These are phyloP conservation scores for Bovichtus diacanthus DNA, from an alignment of 2,797 vertebrate species.

Conservation along the genomic window DNA sequence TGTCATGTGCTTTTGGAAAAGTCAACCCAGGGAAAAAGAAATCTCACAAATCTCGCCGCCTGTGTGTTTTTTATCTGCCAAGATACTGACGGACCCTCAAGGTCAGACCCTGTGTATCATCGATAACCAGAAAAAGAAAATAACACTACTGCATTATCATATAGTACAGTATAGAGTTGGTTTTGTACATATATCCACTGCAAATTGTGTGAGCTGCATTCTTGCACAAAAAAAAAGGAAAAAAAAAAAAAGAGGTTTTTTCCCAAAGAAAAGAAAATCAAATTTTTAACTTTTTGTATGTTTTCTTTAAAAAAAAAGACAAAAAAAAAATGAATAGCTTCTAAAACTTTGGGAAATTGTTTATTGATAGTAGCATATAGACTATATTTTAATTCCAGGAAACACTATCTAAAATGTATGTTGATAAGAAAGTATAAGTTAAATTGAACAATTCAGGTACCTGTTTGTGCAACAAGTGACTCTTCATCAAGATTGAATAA, in stretches of 20 bases:
- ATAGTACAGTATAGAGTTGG: slow-evolving; percentile 35
- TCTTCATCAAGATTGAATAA: slow-evolving; percentile 43
- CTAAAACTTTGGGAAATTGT: slow-evolving; percentile 67
- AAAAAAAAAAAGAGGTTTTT: slow-evolving; percentile 59
- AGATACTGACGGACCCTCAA: slow-evolving; percentile 51
- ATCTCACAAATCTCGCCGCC: not conserved
- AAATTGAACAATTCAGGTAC: slow-evolving; percentile 74
- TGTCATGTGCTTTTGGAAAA: slow-evolving; percentile 51
- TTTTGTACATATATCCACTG: slow-evolving; percentile 62
- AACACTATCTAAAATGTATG: slow-evolving; percentile 70
- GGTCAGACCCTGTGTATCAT: slow-evolving; percentile 79
- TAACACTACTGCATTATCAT: slow-evolving; percentile 50
- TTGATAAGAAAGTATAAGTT: slow-evolving; percentile 60
- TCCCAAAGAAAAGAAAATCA: slow-evolving; percentile 78
- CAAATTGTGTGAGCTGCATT: slow-evolving; percentile 58
- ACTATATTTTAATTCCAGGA: slow-evolving; percentile 76
- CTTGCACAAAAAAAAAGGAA: slow-evolving; percentile 74
- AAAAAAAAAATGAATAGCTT: slow-evolving; percentile 40
- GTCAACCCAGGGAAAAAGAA: slow-evolving; percentile 11
- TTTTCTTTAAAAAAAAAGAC: slow-evolving; percentile 60
- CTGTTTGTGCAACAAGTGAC: slow-evolving; percentile 53
- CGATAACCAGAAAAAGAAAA: slow-evolving; percentile 54
- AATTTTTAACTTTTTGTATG: slow-evolving; percentile 78
- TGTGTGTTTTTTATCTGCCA: slow-evolving; percentile 42
- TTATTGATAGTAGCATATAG: slow-evolving; percentile 72